Conservation (phyloP, 2,797 vertebrate genomes). For the Smutsia gigantea region DNA sequence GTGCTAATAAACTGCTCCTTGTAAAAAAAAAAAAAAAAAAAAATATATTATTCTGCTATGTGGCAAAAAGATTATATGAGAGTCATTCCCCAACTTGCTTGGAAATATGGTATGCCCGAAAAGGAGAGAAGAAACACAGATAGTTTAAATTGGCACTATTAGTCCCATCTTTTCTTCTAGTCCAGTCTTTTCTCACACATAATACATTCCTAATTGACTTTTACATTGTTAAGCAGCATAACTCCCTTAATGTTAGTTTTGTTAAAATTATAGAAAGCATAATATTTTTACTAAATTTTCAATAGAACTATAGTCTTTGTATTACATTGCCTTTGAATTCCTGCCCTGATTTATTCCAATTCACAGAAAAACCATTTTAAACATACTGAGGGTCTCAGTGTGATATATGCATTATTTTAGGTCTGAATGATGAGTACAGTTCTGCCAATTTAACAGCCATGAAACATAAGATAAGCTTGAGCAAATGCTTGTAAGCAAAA, state of each 20-base stretch:
- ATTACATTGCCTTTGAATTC: not conserved
- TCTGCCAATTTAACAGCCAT: not conserved
- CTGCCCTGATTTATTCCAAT: not conserved
- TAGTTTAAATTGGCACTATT: not conserved
- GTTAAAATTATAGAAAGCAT: not conserved
- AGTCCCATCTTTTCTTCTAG: not conserved
- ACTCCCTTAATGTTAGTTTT: not conserved
- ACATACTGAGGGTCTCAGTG: not conserved
- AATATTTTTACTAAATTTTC: not conserved
- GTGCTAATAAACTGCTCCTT: too few relatives aligned
- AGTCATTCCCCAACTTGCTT: not conserved
- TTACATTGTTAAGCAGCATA: not conserved
- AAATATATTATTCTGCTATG: too few relatives aligned
- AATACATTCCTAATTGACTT: not conserved
- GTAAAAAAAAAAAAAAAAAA: too few relatives aligned
- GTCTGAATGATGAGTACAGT: not conserved
- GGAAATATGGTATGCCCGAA: not conserved
- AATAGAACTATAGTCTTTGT: not conserved
- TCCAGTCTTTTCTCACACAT: not conserved
- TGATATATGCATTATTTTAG: not conserved
- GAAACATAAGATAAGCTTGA: not conserved
- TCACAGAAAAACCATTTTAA: not conserved
- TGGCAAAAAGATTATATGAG: too few relatives aligned
- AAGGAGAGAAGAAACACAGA: not conserved
- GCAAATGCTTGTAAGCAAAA: not conserved